Conservation (phyloP, 2,888 invertebrate genomes). For the Plebejus anna region DNA sequence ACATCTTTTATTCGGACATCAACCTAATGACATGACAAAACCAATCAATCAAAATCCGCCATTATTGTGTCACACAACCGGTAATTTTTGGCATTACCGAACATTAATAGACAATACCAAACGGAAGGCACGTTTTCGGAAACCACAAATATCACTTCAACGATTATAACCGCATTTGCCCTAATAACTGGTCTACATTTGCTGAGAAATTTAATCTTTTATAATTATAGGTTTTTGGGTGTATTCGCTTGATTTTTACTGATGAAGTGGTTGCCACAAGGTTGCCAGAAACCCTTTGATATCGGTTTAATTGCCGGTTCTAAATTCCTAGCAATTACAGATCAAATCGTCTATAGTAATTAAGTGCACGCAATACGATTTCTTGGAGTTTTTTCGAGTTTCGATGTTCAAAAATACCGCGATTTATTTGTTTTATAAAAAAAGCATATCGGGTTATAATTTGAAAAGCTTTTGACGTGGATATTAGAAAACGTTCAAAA, state of each 20-base stretch:
- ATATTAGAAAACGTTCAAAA: slow-evolving; percentile 11
- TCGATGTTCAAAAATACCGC: slow-evolving; percentile 9
- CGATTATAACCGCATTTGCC: slow-evolving; percentile 77
- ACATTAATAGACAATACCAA: slow-evolving; percentile 34
- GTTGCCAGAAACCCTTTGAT: slow-evolving; percentile 51
- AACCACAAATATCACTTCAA: slow-evolving; percentile 57
- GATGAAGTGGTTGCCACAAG: slow-evolving; percentile 57
- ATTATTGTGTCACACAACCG: slow-evolving; percentile 54
- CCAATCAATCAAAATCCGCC: slow-evolving; percentile 37
- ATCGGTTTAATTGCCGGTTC: slow-evolving; percentile 53
- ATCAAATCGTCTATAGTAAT: slow-evolving; percentile 36
- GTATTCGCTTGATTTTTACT: slow-evolving; percentile 57
- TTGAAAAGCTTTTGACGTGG: background rate
- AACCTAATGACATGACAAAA: background rate
- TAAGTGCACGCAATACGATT: slow-evolving; percentile 28
- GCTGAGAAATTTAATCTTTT: slow-evolving; percentile 66
- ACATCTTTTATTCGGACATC: background rate
- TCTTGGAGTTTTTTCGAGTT: slow-evolving; percentile 5
- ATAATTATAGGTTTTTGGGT: slow-evolving; percentile 73
- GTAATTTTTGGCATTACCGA: slow-evolving; percentile 57
- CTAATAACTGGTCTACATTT: slow-evolving; percentile 69
- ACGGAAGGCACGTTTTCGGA: slow-evolving; percentile 64
- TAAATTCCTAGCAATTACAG: slow-evolving; percentile 41
- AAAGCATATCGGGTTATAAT: background rate
- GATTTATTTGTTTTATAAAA: slow-evolving; percentile 17